Conservation (phyloP, 2,888 invertebrate species). For the Sesamia inferens region DNA sequence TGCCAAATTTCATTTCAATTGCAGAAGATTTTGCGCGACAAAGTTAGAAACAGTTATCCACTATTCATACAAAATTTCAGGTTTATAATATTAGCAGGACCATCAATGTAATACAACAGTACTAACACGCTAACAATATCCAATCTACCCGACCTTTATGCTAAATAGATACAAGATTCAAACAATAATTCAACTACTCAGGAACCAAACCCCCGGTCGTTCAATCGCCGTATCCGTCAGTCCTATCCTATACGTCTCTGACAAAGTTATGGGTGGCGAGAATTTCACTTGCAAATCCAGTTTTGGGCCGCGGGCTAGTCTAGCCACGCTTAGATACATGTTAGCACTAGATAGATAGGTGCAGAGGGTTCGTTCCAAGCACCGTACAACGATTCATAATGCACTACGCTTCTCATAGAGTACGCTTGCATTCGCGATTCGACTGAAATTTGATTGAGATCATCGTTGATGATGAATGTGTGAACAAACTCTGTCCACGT, state of each 20-base stretch:
- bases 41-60: too few species aligned
- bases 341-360: background rate
- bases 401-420: background rate
- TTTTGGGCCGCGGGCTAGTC: constrained; percentile 57
- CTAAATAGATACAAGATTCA: constrained; percentile 36
- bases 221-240: constrained; percentile 43
- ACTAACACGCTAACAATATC: background rate
- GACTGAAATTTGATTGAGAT: background rate
- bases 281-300: constrained; percentile 67
- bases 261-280: constrained; percentile 58
- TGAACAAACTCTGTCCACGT: background rate
- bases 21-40: too few species aligned
- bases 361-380: constrained; percentile 5
- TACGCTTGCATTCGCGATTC: too few species aligned
- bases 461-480: background rate
- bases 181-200: constrained; percentile 40
- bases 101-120: background rate
- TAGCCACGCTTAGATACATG: constrained; percentile 22
- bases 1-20: too few species aligned
- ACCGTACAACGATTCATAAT: background rate
- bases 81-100: too few species aligned
- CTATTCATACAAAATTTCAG: too few species aligned
- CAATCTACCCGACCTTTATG: constrained; percentile 2
- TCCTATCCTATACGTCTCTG: constrained; percentile 37
- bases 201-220: constrained; percentile 29